Evolutionary conservation across 2,888 invertebrate genomes (phyloP).

Genomic region (Frankliniella fusca): DNA sequence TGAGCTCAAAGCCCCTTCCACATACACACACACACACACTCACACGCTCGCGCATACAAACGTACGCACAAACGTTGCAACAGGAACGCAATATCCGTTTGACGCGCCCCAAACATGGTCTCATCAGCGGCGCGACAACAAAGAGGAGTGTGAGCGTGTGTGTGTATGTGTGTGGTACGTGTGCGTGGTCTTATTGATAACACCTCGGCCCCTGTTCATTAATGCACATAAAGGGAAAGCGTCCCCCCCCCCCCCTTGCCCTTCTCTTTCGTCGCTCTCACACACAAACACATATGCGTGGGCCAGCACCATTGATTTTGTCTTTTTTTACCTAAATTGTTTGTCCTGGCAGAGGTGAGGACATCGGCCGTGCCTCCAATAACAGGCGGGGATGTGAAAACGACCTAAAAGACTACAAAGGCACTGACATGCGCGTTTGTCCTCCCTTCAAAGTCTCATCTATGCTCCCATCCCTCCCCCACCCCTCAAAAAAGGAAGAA

Average conservation of each 20-base stretch:
- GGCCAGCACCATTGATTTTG: slow-evolving; percentile 8
- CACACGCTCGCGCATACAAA: neutral
- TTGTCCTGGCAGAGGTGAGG: neutral
- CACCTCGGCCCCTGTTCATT: slow-evolving; percentile 7
- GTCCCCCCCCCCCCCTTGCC: too few species aligned
- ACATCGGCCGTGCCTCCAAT: neutral
- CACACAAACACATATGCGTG: neutral
- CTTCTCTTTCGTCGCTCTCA: neutral
- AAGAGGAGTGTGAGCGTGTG: neutral
- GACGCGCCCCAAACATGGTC: neutral
- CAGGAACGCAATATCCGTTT: slow-evolving; percentile 24
- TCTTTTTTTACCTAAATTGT: neutral
- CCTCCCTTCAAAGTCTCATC: neutral
- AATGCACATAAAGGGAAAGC: slow-evolving; percentile 7
- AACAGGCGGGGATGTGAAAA: too few species aligned
- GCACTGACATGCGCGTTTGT: neutral
- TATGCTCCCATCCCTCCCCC: neutral
- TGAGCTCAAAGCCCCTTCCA: neutral
- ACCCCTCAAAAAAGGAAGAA: neutral
- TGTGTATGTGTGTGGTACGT: neutral
- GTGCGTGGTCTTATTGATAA: slow-evolving; percentile 22
- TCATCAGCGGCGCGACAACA: slow-evolving; percentile 16
- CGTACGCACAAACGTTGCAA: neutral
- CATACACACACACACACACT: neutral
- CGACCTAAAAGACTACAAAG: too few species aligned